Evolutionary conservation across 2,113 vertebrate genomes (phyloP).

Genomic region (Boleophthalmus pectinirostris): DNA sequence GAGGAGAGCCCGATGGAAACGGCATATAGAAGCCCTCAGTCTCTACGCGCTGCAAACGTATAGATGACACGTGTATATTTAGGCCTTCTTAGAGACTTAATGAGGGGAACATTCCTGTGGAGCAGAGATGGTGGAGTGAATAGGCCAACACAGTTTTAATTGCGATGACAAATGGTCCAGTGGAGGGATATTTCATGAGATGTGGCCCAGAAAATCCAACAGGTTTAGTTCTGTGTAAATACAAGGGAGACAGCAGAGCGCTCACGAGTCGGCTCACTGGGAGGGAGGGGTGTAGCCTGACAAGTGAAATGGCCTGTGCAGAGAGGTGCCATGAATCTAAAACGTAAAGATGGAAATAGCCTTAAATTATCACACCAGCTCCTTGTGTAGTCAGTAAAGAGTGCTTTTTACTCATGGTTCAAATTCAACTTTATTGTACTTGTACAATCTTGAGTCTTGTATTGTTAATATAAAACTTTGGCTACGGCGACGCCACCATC

Average conservation of each 20-base stretch:
- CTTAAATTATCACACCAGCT: background rate
- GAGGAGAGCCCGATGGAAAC: conserved; percentile 13
- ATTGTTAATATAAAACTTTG: too few species aligned
- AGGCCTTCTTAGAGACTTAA: conserved; percentile 29
- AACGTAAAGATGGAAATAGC: background rate
- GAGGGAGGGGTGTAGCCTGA: background rate
- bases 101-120: conserved; percentile 45
- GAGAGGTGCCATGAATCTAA: background rate
- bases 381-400: background rate
- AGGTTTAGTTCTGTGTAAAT: background rate
- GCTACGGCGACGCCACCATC: too few species aligned
- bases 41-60: conserved; percentile 17
- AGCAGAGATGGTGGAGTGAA: conserved; percentile 3
- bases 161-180: conserved; percentile 32
- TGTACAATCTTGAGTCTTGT: too few species aligned
- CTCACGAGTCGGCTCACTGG: background rate
- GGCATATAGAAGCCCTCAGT: conserved; percentile 20
- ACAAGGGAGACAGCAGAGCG: background rate
- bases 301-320: background rate
- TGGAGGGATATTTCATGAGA: conserved; percentile 24
- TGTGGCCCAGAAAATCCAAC: conserved; percentile 7
- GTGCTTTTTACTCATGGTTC: too few species aligned
- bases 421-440: too few species aligned
- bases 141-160: conserved; percentile 27
- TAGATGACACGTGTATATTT: conserved; percentile 33